Conservation (phyloP, 2,113 vertebrate genomes). For the Centropus unirufus region DNA sequence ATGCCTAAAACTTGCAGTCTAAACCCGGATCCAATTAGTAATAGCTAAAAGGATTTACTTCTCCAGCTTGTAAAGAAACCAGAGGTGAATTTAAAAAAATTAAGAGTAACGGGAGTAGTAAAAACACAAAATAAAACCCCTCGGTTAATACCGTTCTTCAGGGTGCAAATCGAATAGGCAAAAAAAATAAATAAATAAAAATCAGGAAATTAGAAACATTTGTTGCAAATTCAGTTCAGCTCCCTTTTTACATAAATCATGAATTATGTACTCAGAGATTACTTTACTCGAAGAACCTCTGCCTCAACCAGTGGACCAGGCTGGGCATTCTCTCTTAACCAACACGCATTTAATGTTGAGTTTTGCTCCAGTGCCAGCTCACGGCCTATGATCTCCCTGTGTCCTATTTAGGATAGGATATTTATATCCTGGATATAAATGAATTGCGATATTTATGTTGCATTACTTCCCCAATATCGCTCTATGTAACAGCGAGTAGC, state of each 20-base stretch:
- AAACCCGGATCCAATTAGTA: conserved; percentile 41
- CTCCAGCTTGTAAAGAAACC: conserved; percentile 26
- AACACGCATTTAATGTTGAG: neutral
- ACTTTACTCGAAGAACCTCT: neutral
- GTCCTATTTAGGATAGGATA: too few species aligned
- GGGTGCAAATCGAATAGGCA: neutral
- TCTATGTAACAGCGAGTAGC: neutral
- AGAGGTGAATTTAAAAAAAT: conserved; percentile 6
- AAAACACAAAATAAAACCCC: conserved; percentile 13
- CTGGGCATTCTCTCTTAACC: neutral
- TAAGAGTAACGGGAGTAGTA: conserved; percentile 21
- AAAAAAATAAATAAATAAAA: neutral
- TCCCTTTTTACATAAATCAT: neutral
- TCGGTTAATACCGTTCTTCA: neutral
- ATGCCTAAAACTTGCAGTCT: conserved; percentile 50
- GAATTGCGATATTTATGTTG: neutral
- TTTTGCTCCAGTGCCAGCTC: neutral
- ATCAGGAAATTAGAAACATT: conserved; percentile 35
- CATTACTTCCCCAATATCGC: neutral
- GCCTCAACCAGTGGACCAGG: neutral
- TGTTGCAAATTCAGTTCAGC: neutral
- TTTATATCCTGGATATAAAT: neutral
- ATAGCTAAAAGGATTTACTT: conserved; percentile 52
- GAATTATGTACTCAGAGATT: neutral
- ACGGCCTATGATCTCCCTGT: neutral